Conservation (phyloP, 2,113 vertebrate species). For the Myotis lucifugus region DNA sequence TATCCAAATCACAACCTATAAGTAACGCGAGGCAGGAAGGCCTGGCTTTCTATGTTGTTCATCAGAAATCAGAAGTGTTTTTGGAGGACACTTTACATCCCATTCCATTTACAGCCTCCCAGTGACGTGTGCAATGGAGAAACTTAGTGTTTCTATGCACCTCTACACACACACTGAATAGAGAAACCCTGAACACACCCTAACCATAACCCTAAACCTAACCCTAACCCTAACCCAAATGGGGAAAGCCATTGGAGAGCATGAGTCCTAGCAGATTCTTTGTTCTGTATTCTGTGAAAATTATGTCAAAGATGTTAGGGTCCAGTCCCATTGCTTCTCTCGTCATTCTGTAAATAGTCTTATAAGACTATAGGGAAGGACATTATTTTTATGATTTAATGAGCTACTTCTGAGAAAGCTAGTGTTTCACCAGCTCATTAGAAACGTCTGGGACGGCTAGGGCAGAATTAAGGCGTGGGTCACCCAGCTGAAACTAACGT, state of each 20-base stretch:
- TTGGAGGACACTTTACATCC: neutral
- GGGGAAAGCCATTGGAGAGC: neutral
- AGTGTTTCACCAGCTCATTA: neutral
- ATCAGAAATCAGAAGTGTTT: neutral
- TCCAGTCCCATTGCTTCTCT: neutral
- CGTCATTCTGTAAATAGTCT: neutral
- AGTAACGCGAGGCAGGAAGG: neutral
- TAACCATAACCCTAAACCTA: too few relatives aligned
- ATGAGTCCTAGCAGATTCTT: neutral
- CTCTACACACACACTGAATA: neutral
- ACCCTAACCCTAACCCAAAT: neutral
- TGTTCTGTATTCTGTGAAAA: constrained; percentile 10
- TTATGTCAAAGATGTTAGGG: neutral
- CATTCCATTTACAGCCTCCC: neutral
- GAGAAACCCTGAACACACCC: neutral
- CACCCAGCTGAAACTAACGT: neutral
- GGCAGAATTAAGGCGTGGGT: neutral
- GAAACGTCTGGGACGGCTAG: neutral
- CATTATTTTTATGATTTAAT: constrained; percentile 62
- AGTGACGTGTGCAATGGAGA: neutral
- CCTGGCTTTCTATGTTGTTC: neutral
- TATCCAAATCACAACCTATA: neutral
- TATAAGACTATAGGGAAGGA: neutral
- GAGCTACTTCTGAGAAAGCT: constrained; percentile 56
- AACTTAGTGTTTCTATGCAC: neutral